Conservation (phyloP, 2,888 invertebrate genomes). For the Papilio protenor region DNA sequence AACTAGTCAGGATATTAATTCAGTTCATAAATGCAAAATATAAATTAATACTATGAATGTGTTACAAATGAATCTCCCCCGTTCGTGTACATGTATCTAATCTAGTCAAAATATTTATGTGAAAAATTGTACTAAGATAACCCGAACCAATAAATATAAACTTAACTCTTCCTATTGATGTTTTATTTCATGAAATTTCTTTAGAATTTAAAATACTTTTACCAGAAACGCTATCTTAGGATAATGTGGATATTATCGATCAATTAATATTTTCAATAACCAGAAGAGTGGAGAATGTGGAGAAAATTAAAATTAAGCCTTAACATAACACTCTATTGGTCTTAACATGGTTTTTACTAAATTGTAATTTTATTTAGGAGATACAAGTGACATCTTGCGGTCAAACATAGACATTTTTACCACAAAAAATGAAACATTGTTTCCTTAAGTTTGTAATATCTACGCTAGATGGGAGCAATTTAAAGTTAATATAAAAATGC, state of each 20-base stretch:
- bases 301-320: too few relatives aligned
- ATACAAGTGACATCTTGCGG: neutral
- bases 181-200: constrained; percentile 5
- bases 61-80: neutral
- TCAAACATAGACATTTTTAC: neutral
- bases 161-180: constrained; percentile 12
- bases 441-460: neutral
- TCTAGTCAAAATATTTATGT: constrained; percentile 37
- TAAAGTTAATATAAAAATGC: neutral
- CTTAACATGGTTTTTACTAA: too few relatives aligned
- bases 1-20: neutral
- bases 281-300: too few relatives aligned
- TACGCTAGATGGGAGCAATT: constrained; percentile 6
- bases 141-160: constrained; percentile 28
- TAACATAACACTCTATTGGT: too few relatives aligned
- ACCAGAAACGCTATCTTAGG: neutral
- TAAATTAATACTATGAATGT: neutral
- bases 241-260: neutral
- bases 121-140: constrained; percentile 9
- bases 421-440: neutral
- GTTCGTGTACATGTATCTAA: constrained; percentile 4
- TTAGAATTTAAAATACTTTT: neutral
- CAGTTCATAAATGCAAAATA: neutral
- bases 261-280: too few relatives aligned
- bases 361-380: neutral